Base-by-base conservation (phyloP, 2,888 invertebrate genomes). In the Archips crataeganus region DNA sequence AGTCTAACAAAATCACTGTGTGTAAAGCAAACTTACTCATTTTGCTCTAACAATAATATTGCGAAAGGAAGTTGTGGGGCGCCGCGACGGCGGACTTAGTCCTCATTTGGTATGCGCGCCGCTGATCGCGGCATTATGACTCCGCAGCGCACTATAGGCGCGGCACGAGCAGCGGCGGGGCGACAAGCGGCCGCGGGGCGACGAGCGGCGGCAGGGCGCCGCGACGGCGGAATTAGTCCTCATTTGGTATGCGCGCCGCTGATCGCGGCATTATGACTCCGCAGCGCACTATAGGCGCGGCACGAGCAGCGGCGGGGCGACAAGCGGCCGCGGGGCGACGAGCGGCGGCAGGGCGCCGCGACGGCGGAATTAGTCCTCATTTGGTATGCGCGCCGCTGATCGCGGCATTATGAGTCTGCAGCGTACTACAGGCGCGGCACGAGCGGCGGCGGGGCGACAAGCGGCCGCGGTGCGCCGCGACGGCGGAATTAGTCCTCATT, bases 281-380 rank as follows among this genome's bases (percentile, higher is more conserved):
- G 62, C 42, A 3, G 0, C 13, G 54, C 13, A 13, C 23, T 51
- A 62, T 4, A 15, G 15, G 15, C 49, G 61, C 36, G 39, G 11
- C 54, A 39, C 39, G 60, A 39, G 36, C 23, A 39, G 60, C n/a
- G 4, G 39, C 39, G 61, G 15, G 8, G 64, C n/a, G 49, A 8
- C 36, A 15, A 34, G 10, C 49, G 13, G 23, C 42, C 42, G n/a
- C 9, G n/a, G 32, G 1, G 60, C 34, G 36, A n/a, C 32, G 57
- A 15, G 57, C 32, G 23, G 32, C 36, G 13, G 36, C 13, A n/a
- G 57, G 42, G 3, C 36, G 15, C 62, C 0, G 62, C 10, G 62
- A 36, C 15, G 62, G 62, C 62, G 62, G 62, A 42, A 62, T 62
- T 62, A 62, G 42, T 62, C 62, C 62, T 62, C 39, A 62, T 62